These are phyloP conservation scores for Zaprionus ghesquierei DNA, from an alignment of 1,140 invertebrate species.

Conservation along the genomic window DNA sequence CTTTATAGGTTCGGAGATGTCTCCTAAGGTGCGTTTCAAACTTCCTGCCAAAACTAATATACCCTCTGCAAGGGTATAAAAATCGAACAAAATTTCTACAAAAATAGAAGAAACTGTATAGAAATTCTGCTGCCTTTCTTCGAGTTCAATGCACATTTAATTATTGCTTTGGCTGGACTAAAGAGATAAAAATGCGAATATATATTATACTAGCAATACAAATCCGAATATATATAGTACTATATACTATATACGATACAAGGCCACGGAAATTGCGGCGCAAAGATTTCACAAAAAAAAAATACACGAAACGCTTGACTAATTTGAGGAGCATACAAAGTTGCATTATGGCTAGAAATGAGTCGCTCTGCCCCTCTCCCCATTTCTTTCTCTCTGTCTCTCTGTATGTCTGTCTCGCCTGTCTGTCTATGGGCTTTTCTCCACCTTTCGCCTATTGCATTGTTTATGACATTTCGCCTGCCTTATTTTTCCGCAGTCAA, in stretches of 20 bases:
- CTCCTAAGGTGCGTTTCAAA: no score
- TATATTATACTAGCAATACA: no score
- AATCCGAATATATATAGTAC: neutral
- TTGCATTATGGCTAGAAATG: conserved; percentile 35
- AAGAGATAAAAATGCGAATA: neutral
- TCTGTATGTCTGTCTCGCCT: neutral
- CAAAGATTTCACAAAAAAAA: conserved; percentile 47
- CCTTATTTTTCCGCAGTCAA: conserved; percentile 73
- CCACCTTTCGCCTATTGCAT: conserved; percentile 71
- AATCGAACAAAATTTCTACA: neutral
- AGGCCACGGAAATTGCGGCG: conserved; percentile 6
- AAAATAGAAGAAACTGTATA: neutral
- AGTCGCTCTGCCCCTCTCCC: neutral
- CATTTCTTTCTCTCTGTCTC: neutral
- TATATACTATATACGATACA: neutral
- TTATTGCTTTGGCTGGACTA: conserved; percentile 16
- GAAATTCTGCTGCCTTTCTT: neutral
- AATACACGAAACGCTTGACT: conserved; percentile 8
- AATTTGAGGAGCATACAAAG: conserved; percentile 20
- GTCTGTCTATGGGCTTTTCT: conserved; percentile 54
- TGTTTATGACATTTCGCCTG: conserved; percentile 76
- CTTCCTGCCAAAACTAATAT: no score
- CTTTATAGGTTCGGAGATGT: no score
- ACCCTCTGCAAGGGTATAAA: neutral
- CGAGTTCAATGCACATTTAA: conserved; percentile 61